Conservation (phyloP, 2,888 invertebrate species). For the Drosophila nigricruria region DNA sequence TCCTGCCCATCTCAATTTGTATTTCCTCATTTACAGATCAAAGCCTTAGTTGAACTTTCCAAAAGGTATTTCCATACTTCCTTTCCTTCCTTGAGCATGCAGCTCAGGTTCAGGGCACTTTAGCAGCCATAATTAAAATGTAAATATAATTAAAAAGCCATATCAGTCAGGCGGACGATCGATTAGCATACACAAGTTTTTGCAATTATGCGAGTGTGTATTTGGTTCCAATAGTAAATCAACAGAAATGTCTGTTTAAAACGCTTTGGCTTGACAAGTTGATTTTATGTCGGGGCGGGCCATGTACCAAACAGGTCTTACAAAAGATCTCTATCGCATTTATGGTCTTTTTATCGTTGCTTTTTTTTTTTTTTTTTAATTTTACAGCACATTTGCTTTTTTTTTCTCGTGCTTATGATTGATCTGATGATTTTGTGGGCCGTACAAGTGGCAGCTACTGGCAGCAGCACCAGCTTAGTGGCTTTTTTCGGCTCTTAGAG, state of each 20-base stretch:
- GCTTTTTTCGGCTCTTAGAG: slow-evolving; percentile 44
- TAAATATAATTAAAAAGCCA: slow-evolving; percentile 69
- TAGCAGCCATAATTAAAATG: slow-evolving; percentile 64
- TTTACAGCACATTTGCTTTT: slow-evolving; percentile 11
- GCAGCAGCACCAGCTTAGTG: slow-evolving; percentile 22
- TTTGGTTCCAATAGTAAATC: slow-evolving; percentile 65
- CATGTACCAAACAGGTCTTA: slow-evolving; percentile 71
- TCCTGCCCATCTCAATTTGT: slow-evolving; percentile 24
- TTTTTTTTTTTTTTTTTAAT: slow-evolving; percentile 29
- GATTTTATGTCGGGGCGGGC: slow-evolving; percentile 47
- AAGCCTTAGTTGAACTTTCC: neutral
- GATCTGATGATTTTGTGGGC: slow-evolving; percentile 75
- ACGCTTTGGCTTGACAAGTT: slow-evolving; percentile 69
- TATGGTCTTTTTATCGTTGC: slow-evolving; percentile 70
- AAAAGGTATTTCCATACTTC: neutral
- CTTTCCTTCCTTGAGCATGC: slow-evolving; percentile 7
- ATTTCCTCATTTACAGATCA: slow-evolving; percentile 45
- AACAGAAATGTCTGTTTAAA: slow-evolving; percentile 73
- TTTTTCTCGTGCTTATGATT: slow-evolving; percentile 64
- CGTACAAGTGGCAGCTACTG: slow-evolving; percentile 67
- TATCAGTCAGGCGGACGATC: slow-evolving; percentile 68
- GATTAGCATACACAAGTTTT: slow-evolving; percentile 78
- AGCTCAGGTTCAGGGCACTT: slow-evolving; percentile 60
- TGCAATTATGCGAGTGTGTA: slow-evolving; percentile 65
- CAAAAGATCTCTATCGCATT: slow-evolving; percentile 76